Percentiles rank a stretch among this genome's conserved stretches.
These are phyloP conservation scores for Uloborus plumipes DNA, from an alignment of 2,888 invertebrate species.

Conservation along the genomic window DNA sequence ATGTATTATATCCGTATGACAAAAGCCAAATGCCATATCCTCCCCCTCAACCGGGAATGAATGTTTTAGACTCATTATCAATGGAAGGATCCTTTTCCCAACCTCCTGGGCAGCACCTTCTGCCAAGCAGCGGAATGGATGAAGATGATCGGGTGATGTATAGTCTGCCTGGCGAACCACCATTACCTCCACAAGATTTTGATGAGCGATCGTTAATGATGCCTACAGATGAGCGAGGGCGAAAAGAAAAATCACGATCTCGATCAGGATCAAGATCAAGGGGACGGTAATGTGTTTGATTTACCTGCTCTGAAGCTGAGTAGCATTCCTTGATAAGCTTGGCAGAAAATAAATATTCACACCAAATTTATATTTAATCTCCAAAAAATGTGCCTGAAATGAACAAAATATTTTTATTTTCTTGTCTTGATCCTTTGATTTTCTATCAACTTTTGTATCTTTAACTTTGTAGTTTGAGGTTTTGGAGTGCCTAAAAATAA, in stretches of 20 bases:
- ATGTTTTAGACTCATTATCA: slow-evolving; percentile 13
- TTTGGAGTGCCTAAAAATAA: too few relatives aligned
- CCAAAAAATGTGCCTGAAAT: too few relatives aligned
- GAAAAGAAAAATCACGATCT: slow-evolving; percentile 58
- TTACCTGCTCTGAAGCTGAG: too few relatives aligned
- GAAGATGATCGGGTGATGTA: slow-evolving; percentile 57
- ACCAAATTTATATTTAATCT: too few relatives aligned
- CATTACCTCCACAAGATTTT: slow-evolving; percentile 62
- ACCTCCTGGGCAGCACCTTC: slow-evolving; percentile 14
- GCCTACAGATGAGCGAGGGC: slow-evolving; percentile 37
- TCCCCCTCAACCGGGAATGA: slow-evolving; percentile 28
- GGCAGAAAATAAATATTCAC: too few relatives aligned
- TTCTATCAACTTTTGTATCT: too few relatives aligned
- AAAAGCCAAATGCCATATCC: slow-evolving; percentile 29
- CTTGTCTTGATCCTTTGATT: too few relatives aligned
- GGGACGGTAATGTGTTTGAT: slow-evolving; percentile 22
- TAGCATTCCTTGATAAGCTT: too few relatives aligned
- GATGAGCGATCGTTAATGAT: slow-evolving; percentile 50
- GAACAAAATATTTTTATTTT: too few relatives aligned
- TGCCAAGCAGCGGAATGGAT: slow-evolving; percentile 25
- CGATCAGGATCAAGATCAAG: slow-evolving; percentile 67
- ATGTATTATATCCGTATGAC: slow-evolving; percentile 22
- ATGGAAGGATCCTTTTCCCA: slow-evolving; percentile 14
- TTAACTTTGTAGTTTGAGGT: too few relatives aligned
- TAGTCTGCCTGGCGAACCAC: slow-evolving; percentile 61